Evolutionary conservation across 2,113 vertebrate genomes (phyloP), one percentile per base, ranked within the genome.

Genomic region (Theristicus caerulescens): DNA sequence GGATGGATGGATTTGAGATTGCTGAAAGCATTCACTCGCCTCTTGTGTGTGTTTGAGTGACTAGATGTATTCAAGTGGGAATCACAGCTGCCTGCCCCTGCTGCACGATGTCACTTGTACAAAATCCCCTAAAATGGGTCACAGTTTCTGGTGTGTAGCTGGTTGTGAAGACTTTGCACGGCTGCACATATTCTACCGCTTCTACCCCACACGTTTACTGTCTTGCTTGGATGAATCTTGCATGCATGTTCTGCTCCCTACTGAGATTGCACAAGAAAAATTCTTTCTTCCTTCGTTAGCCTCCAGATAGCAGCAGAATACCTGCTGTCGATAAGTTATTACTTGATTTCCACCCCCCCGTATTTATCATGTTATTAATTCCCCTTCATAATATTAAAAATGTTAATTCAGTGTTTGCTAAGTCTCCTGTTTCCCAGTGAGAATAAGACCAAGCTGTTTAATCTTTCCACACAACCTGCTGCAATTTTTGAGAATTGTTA

Each of bases 311-410:
- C 91, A 96, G 96, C 95, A 94, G 82, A 94, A 93, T 82, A 77
- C 87, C 82, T 95, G 90, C 96, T 97, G 83, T 64, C 5, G 1
- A 36, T 84, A 67, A 62, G 54, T 89, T 86, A 70, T 61, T 86
- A 26, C 86, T 91, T 72, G 85, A 59, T 70, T 90, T 83, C 80
- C 55, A 52, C 81, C 61, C 70, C 69, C 69, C 47, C 36, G 0
- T 62, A 85, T 96, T 96, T 93, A 85, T 86, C 81, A 73, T n/a
- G 64, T 91, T 95, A 95, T 97, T 97, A 97, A 97, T 95, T 97
- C 93, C 67, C 71, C 81, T 82, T 92, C 89, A 88, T 80, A 90
- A 97, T 94, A 97, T 97, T 96, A 97, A 92, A 97, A 98, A 97
- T 97, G 94, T 96, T 97, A 97, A 98, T 98, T 96, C 81, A 5